Base-by-base conservation (phyloP, 2,888 invertebrate genomes). In the Strigamia maritima region DNA sequence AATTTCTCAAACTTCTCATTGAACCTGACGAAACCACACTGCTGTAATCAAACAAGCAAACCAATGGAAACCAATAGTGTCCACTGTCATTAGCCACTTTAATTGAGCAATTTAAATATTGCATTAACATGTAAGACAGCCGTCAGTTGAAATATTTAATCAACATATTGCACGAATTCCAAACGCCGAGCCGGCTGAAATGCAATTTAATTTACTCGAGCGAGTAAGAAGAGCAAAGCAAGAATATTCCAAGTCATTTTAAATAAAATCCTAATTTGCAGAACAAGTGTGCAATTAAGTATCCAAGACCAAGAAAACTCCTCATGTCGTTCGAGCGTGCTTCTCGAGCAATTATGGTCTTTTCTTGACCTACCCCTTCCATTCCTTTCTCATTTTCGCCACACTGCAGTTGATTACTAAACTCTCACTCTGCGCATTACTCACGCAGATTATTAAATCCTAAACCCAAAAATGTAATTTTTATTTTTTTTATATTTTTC, bases 231-330 rank as follows among this genome's bases (percentile, higher is more conserved):
- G 24, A 60, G 60, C 10, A 60, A n/a, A 19, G 24, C 60, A 60
- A 16, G 60, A 60, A 60, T 60, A 60, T 60, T 19, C n/a, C 60
- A 22, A 24, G n/a, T 24, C 60, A 60, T 60, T 60, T 60, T 60
- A 60, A 60, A 60, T 60, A 60, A 60, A 60, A 60, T 60, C 60
- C 60, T 60, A 60, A 60, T 60, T 60, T 60, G 60, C 22, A 60
- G 60, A 60, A 60, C 60, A 60, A 60, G 60, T 60, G 60, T 60
- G 60, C 60, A 60, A 60, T 60, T 60, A 60, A 60, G 60, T 60
- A 60, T 60, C 60, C 19, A 12, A 60, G 60, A 60, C 60, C 60
- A 19, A 60, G 19, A n/a, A 60, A 60, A 60, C 60, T 60, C 60
- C 60, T 60, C 60, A n/a, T 60, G 16, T 60, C 60, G 60, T 60